Percentiles rank a stretch among this genome's conserved stretches.
Evolutionary conservation across 2,888 invertebrate species (phyloP).

Genomic region (Cyclophora punctaria): DNA sequence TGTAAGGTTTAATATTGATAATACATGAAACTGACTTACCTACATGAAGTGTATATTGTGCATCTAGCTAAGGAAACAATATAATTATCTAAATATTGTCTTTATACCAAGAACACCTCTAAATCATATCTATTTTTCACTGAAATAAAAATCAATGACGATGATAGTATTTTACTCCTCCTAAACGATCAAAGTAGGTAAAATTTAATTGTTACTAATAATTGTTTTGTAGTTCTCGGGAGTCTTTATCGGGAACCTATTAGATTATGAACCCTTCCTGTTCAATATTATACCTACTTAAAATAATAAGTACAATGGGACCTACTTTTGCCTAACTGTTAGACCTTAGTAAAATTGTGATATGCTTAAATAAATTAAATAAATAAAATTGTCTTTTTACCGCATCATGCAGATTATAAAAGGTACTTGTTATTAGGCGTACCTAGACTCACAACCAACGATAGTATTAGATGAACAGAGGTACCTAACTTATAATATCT

Average conservation of each 20-base stretch:
- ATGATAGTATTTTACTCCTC: not conserved
- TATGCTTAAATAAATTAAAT: slow-evolving; percentile 27
- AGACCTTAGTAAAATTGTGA: slow-evolving; percentile 42
- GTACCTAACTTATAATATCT: too few species aligned
- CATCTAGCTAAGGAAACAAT: slow-evolving; percentile 3
- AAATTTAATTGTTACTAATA: too few species aligned
- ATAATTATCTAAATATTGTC: slow-evolving; percentile 1
- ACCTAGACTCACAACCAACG: too few species aligned
- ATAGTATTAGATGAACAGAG: too few species aligned
- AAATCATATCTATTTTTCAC: slow-evolving; percentile 3
- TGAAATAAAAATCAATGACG: not conserved
- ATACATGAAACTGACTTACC: slow-evolving; percentile 17
- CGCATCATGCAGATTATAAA: slow-evolving; percentile 1
- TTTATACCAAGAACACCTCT: not conserved
- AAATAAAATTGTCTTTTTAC: slow-evolving; percentile 14
- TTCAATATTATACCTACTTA: slow-evolving; percentile 26
- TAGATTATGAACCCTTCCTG: slow-evolving; percentile 19
- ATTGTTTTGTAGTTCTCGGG: not conserved
- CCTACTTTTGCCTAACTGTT: slow-evolving; percentile 55
- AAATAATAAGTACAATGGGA: slow-evolving; percentile 47
- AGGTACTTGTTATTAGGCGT: too few species aligned
- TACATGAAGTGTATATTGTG: not conserved
- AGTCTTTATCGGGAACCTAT: slow-evolving; percentile 1
- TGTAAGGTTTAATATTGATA: slow-evolving; percentile 39
- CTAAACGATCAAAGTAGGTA: not conserved